Conservation (phyloP, 2,888 invertebrate species). For the Volucella zonaria region DNA sequence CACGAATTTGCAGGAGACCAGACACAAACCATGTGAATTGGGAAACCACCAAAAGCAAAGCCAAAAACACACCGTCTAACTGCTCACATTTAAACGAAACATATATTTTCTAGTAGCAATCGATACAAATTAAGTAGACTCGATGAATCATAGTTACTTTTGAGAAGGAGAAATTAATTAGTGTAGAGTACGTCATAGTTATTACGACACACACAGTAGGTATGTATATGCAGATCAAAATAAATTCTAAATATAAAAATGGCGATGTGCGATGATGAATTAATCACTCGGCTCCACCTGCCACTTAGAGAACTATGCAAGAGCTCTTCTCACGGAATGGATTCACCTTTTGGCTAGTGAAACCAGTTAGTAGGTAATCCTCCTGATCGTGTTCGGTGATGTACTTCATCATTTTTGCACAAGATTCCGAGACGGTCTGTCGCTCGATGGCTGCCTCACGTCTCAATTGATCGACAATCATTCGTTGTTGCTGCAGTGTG, state of each 20-base stretch:
- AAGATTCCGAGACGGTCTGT: conserved; percentile 94
- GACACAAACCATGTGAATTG: background rate
- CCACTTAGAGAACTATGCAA: conserved; percentile 90
- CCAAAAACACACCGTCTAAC: background rate
- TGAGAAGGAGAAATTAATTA: conserved; percentile 20
- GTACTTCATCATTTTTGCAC: conserved; percentile 95
- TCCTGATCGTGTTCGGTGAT: conserved; percentile 96
- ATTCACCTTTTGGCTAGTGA: conserved; percentile 97
- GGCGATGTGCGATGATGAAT: conserved; percentile 53
- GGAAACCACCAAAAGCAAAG: background rate
- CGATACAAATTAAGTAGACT: conserved; percentile 59
- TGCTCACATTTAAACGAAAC: conserved; percentile 45
- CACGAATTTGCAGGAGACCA: background rate
- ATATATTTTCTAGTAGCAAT: conserved; percentile 51
- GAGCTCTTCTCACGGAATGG: conserved; percentile 97
- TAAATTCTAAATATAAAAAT: conserved; percentile 28
- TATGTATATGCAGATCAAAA: conserved; percentile 38
- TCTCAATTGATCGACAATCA: conserved; percentile 95
- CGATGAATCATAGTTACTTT: conserved; percentile 41
- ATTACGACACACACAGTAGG: conserved; percentile 59
- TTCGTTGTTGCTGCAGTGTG: conserved; percentile 94
- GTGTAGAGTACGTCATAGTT: conserved; percentile 45
- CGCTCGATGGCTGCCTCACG: conserved; percentile 95
- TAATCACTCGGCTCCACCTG: conserved; percentile 32
- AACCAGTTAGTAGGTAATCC: conserved; percentile 96